Percentiles rank a stretch among this genome's conserved stretches.
Conservation (phyloP, 1,140 invertebrate genomes). For the Megalonaias nervosa region DNA sequence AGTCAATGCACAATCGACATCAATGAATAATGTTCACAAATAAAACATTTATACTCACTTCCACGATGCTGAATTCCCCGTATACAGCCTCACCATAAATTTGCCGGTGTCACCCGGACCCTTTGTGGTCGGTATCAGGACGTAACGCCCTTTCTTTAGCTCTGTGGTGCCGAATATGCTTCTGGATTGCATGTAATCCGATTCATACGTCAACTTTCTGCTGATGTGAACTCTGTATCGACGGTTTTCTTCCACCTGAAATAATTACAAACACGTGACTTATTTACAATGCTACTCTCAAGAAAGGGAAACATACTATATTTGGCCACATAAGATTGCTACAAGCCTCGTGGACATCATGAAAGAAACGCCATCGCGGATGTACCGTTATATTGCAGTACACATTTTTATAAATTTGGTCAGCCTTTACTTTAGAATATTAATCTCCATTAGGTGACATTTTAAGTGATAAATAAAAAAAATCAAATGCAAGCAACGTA, state of each 20-base stretch:
- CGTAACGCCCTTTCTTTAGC: conserved; percentile 75
- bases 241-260: conserved; percentile 76
- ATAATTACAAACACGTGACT: conserved; percentile 1
- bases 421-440: too few relatives aligned
- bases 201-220: conserved; percentile 67
- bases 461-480: too few relatives aligned
- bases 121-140: conserved; percentile 77
- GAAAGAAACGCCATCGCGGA: not conserved
- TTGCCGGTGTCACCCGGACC: conserved; percentile 73
- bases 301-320: not conserved
- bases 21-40: not conserved
- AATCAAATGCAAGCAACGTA: too few relatives aligned
- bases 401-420: not conserved
- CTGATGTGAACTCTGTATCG: conserved; percentile 74
- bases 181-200: conserved; percentile 73
- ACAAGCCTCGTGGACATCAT: not conserved
- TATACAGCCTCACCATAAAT: conserved; percentile 77
- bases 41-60: conserved; percentile 37
- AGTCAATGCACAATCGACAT: not conserved
- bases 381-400: not conserved
- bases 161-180: conserved; percentile 71
- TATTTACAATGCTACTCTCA: conserved; percentile 1
- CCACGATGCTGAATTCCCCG: conserved; percentile 48
- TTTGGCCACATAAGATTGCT: not conserved
- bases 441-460: too few relatives aligned